Evolutionary conservation across 2,797 vertebrate genomes (phyloP).

Genomic region (Loris lydekkerianus): DNA sequence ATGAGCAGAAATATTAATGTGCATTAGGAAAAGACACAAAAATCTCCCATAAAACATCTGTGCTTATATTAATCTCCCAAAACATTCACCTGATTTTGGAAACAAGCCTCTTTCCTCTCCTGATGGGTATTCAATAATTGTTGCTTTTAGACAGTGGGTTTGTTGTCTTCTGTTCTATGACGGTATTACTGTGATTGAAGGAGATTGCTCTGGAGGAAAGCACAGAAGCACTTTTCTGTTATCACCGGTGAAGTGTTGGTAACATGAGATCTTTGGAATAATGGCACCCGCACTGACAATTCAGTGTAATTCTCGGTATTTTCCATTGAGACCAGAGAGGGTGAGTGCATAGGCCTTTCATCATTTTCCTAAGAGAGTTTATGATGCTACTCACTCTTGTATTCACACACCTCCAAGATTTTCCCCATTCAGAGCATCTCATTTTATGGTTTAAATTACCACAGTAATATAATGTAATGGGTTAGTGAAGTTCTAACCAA

Average conservation of each 20-base stretch:
- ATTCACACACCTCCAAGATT: conserved; percentile 58
- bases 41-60: conserved; percentile 59
- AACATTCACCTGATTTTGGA: conserved; percentile 71
- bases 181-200: conserved; percentile 64
- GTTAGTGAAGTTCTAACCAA: conserved; percentile 60
- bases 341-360: conserved; percentile 68
- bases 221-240: conserved; percentile 65
- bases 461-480: conserved; percentile 73
- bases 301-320: conserved; percentile 74
- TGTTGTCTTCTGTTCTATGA: conserved; percentile 49
- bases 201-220: conserved; percentile 70
- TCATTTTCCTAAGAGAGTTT: conserved; percentile 69
- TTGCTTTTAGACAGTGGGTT: conserved; percentile 60
- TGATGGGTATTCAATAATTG: conserved; percentile 73
- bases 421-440: conserved; percentile 69
- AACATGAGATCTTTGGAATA: conserved; percentile 77
- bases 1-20: conserved; percentile 73
- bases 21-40: conserved; percentile 52
- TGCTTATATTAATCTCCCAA: neutral
- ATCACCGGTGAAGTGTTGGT: conserved; percentile 68
- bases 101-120: conserved; percentile 67
- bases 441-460: conserved; percentile 75
- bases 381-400: conserved; percentile 29
- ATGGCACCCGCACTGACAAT: conserved; percentile 71
- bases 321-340: conserved; percentile 67